These are phyloP conservation scores for Tachysurus vachellii DNA, from an alignment of 2,113 vertebrate species.

Conservation along the genomic window DNA sequence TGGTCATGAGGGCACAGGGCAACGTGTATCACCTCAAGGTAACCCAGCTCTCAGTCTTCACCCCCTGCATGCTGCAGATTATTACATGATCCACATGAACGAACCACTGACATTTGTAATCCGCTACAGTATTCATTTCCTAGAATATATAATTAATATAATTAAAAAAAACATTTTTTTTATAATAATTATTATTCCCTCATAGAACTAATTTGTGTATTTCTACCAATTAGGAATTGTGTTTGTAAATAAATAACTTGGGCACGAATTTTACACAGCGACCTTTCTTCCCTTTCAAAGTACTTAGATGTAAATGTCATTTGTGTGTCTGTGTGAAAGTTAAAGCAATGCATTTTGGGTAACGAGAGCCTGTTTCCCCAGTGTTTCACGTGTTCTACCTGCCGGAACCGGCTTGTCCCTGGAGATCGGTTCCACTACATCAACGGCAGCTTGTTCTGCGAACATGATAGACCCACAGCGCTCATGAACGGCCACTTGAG, in stretches of 20 bases:
- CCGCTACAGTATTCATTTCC: no score
- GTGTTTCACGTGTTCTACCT: slow-evolving; percentile 99
- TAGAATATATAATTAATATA: not conserved
- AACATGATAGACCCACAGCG: slow-evolving; percentile 99
- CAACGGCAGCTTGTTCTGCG: slow-evolving; percentile 99
- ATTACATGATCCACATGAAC: not conserved
- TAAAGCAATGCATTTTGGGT: slow-evolving; percentile 26
- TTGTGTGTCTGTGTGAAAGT: not conserved
- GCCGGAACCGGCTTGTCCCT: slow-evolving; percentile 98
- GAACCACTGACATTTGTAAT: not conserved
- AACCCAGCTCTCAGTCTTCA: slow-evolving; percentile 44
- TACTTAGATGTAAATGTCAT: no score
- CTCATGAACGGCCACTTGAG: slow-evolving; percentile 99
- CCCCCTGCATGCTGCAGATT: not conserved
- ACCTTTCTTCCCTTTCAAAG: not conserved
- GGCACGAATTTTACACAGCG: not conserved
- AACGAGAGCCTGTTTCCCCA: slow-evolving; percentile 59
- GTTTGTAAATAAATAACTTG: not conserved
- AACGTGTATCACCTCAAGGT: slow-evolving; percentile 99
- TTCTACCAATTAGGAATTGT: not conserved
- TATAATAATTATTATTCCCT: not conserved
- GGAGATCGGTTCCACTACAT: slow-evolving; percentile 99
- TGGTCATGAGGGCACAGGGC: slow-evolving; percentile 99
- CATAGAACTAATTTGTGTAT: not conserved
- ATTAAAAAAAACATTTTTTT: not conserved